Evolutionary conservation across 2,888 invertebrate genomes (phyloP), one percentile per base, ranked within the genome.

Genomic region (Prostheceraeus crozeri): DNA sequence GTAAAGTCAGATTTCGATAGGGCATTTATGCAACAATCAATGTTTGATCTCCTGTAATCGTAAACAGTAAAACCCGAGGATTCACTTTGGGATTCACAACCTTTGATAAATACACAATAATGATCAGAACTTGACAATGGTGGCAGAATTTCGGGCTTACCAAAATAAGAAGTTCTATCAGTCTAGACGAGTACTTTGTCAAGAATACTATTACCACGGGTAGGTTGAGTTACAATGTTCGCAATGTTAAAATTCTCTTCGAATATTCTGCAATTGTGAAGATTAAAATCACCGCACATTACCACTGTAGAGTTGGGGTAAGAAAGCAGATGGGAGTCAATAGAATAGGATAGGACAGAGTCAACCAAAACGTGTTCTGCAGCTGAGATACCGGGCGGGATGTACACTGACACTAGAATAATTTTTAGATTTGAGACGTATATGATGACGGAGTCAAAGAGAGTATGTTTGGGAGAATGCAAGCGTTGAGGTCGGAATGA

Each of bases 91-190:
- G n/a, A n/a, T n/a, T n/a, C n/a, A n/a, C n/a, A n/a, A n/a, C n/a
- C n/a, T n/a, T n/a, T n/a, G n/a, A n/a, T n/a, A n/a, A 40, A 23
- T 40, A 40, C 40, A 40, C 40, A 40, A 40, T 40, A 23, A 40
- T 40, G 40, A 40, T 40, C 40, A 4, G 40, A 40, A 40, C 16
- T 40, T 40, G 40, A 40, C 19, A 40, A 40, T 21, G 40, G 40
- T 16, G 40, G 40, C 14, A 40, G 40, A 23, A 40, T 40, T 14
- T 16, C 19, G 40, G 16, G 14, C 14, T 40, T 21, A 40, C 16
- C 14, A 40, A 40, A 40, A 40, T 14, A 14, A 40, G 40, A 14
- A 16, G 14, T 14, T 8, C 14, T 40, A 23, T 40, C 40, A 23
- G 14, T 21, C 19, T 14, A 40, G 40, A 40, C 40, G 40, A 16